Conservation (phyloP, 2,888 invertebrate species). For the Melikaiella ostensackeni region DNA sequence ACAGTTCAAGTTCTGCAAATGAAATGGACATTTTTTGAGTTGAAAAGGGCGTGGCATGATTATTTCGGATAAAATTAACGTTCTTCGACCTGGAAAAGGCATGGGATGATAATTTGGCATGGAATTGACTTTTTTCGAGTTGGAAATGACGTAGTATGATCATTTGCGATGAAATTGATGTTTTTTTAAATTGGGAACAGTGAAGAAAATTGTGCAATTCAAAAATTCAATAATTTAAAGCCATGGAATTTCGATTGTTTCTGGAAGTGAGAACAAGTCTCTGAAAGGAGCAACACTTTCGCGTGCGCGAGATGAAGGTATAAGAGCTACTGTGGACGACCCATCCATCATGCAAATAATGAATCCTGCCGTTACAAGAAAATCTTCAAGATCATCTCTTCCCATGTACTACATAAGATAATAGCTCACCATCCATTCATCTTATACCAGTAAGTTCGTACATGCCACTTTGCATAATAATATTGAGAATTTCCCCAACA, state of each 20-base stretch:
- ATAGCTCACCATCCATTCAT: constrained; percentile 55
- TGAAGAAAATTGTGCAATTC: no score
- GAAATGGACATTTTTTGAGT: no score
- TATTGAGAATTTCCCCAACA: neutral
- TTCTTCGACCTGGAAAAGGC: no score
- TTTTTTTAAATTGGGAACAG: no score
- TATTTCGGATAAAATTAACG: no score
- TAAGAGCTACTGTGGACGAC: constrained; percentile 14
- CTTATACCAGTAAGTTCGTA: constrained; percentile 17
- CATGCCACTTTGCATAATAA: constrained; percentile 29
- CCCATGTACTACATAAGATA: constrained; percentile 67
- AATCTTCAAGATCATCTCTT: constrained; percentile 53
- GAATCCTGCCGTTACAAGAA: constrained; percentile 24
- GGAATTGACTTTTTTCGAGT: no score
- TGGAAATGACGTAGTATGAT: no score
- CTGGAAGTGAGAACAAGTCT: neutral
- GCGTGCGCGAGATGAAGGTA: constrained; percentile 1
- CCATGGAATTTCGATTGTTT: neutral
- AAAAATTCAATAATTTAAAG: no score
- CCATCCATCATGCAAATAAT: constrained; percentile 46
- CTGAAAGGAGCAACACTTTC: constrained; percentile 35
- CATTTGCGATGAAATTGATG: no score
- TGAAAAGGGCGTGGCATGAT: no score
- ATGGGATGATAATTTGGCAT: no score
- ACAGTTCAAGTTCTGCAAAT: no score